phyloP scores from a whole-genome alignment of 2,113 vertebrate species.

The Rhagologus leucostigma region DNA sequence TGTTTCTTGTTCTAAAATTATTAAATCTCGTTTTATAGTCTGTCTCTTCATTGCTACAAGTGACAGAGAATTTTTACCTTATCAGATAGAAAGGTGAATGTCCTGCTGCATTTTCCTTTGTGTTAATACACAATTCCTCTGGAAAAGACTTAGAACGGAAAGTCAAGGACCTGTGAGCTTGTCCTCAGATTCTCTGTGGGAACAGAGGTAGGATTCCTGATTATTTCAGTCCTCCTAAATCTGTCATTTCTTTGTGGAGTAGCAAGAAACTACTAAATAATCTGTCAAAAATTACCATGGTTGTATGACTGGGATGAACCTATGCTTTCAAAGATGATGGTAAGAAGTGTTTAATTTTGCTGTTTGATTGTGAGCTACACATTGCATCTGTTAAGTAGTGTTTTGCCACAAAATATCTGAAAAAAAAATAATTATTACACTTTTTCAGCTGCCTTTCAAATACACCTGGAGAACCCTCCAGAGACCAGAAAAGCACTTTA shows the following conservation, averaged over 20 bases:
- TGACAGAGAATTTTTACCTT: background rate
- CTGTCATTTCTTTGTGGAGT: background rate
- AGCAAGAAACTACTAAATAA: background rate
- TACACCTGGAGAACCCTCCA: background rate
- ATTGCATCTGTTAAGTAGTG: background rate
- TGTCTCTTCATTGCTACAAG: background rate
- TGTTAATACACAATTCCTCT: background rate
- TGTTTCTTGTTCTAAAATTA: background rate
- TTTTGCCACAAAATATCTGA: background rate
- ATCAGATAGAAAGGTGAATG: background rate
- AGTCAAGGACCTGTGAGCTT: background rate
- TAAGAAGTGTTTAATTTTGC: background rate
- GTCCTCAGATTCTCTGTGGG: background rate
- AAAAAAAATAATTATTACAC: background rate
- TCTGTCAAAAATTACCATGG: background rate
- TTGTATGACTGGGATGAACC: background rate
- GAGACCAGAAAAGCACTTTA: background rate
- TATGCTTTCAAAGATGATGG: background rate
- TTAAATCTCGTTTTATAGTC: background rate
- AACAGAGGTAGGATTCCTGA: background rate
- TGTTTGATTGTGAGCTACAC: background rate
- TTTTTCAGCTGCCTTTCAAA: background rate
- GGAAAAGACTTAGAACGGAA: background rate
- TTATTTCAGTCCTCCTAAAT: background rate
- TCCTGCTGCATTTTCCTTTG: background rate